Conservation (phyloP, 2,888 invertebrate species). For the Germaria angustata region DNA sequence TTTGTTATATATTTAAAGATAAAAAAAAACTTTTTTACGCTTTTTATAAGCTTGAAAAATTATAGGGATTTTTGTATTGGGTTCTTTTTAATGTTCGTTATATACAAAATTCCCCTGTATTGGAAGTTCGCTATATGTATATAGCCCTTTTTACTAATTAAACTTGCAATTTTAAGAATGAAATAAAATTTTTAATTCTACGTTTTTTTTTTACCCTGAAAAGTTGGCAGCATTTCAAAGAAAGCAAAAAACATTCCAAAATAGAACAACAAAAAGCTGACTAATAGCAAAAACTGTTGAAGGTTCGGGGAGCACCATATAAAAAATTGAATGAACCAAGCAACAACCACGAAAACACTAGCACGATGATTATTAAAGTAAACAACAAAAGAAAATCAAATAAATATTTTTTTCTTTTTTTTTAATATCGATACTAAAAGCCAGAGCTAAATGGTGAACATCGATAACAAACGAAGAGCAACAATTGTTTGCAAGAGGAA, state of each 20-base stretch:
- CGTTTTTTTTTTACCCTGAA: neutral
- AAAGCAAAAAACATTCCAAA: conserved; percentile 41
- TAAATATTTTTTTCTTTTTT: conserved; percentile 5
- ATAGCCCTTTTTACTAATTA: too few species aligned
- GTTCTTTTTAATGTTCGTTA: too few species aligned
- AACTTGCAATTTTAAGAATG: too few species aligned
- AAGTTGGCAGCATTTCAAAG: conserved; percentile 5
- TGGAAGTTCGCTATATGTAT: too few species aligned
- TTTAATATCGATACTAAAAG: conserved; percentile 28
- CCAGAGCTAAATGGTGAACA: conserved; percentile 21
- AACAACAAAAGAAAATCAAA: conserved; percentile 39
- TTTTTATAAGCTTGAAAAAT: too few species aligned
- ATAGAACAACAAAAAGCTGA: conserved; percentile 72
- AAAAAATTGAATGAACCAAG: conserved; percentile 43
- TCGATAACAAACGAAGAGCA: conserved; percentile 20
- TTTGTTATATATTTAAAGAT: too few species aligned
- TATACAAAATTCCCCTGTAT: too few species aligned
- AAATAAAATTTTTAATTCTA: too few species aligned
- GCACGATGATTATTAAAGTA: conserved; percentile 54
- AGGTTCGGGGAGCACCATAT: conserved; percentile 78
- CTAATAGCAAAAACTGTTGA: conserved; percentile 72
- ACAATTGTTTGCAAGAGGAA: neutral
- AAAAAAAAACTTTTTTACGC: too few species aligned
- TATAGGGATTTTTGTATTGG: too few species aligned
- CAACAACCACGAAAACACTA: conserved; percentile 57